Evolutionary conservation across 2,888 invertebrate genomes (phyloP).

Genomic region (Eulithis prunata): DNA sequence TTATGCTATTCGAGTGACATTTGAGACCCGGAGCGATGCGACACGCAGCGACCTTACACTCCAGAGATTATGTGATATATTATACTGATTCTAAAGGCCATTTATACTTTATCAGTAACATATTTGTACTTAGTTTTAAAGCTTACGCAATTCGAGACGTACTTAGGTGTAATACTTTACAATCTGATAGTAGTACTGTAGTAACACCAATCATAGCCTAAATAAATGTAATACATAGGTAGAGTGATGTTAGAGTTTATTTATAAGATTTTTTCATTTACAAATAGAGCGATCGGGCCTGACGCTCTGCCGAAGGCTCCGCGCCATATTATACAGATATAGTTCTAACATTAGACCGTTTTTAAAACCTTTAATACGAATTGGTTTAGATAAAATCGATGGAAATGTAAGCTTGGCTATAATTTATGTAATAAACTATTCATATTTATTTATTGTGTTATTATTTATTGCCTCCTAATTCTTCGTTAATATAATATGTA

Average conservation of each 20-base stretch:
- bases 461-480: slow-evolving; percentile 42
- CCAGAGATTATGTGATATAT: slow-evolving; percentile 54
- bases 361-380: slow-evolving; percentile 69
- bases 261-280: slow-evolving; percentile 73
- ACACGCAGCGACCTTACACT: slow-evolving; percentile 7
- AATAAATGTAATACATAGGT: slow-evolving; percentile 69
- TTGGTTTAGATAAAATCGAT: slow-evolving; percentile 73
- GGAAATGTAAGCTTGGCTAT: slow-evolving; percentile 83
- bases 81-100: slow-evolving; percentile 56
- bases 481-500: neutral
- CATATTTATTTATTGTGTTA: slow-evolving; percentile 67
- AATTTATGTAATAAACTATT: slow-evolving; percentile 84
- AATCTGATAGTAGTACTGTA: slow-evolving; percentile 67
- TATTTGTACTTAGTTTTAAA: slow-evolving; percentile 52
- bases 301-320: slow-evolving; percentile 29
- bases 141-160: slow-evolving; percentile 61
- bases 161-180: slow-evolving; percentile 45
- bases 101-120: slow-evolving; percentile 48
- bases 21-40: slow-evolving; percentile 21
- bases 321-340: slow-evolving; percentile 67
- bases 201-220: slow-evolving; percentile 82
- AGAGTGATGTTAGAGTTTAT: slow-evolving; percentile 80
- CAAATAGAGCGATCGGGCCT: slow-evolving; percentile 55
- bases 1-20: neutral
- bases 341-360: slow-evolving; percentile 67